Evolutionary conservation across 2,888 invertebrate genomes (phyloP), one percentile per base, ranked within the genome.

Genomic region (Stenoptilia bipunctidactyla): DNA sequence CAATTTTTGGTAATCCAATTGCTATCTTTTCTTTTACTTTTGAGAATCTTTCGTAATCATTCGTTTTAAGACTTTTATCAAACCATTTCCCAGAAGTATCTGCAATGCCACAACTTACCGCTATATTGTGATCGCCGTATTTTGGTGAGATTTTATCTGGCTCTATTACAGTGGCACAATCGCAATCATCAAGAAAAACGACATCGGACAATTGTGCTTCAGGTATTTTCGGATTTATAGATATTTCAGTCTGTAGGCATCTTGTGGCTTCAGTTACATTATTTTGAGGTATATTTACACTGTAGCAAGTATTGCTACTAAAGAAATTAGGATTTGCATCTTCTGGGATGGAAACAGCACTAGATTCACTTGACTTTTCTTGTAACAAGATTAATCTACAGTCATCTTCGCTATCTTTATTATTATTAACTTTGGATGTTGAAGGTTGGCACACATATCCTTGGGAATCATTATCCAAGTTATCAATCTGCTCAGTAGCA

Each of bases 231-330:
- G 83, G 82, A 46, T 80, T 55, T 27, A 83, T 74, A 48, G 74
- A 79, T 15, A 83, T 76, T 54, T 80, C 77, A 15, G 83, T 83
- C 56, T 83, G 83, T 14, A 72, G 56, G 27, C 62, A 70, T 51
- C 73, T 66, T 14, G 73, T 71, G 15, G 65, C 63, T 54, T 75
- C 75, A 4, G 2, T 34, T 34, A 34, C 14, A 6, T 4, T 4
- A 4, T 14, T 34, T 14, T 13, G 2, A 13, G 13, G 13, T 5
- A 13, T 4, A 12, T 30, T 30, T 6, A 12, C 10, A 30, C n/a
- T 12, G 10, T 30, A 12, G 8, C 34, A 14, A 12, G 13, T 6
- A 14, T 13, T 13, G 8, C 8, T 2, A 12, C 12, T 6, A 2
- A 5, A 13, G 8, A 12, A 6, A 13, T 13, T 13, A 13, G 3